Evolutionary conservation across 1,140 invertebrate species (phyloP), one percentile per base, ranked within the genome.

Genomic region (Drosophila subobscura): DNA sequence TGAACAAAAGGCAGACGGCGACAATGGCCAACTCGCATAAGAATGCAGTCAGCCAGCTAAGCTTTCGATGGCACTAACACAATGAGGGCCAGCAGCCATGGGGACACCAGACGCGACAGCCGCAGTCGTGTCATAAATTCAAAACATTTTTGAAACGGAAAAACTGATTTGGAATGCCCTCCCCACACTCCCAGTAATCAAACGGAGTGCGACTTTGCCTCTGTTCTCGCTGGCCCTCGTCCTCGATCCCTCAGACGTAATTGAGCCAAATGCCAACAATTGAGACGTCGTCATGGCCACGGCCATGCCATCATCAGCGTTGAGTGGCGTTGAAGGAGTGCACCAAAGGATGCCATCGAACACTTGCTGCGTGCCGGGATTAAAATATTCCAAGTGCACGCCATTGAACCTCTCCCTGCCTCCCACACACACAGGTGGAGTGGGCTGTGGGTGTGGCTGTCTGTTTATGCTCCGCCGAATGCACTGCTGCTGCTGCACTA

Each of bases 71-170:
- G 29, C 0, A 3, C 2, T 16, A 16, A 12, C 2, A 2, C 7
- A 7, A 33, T 7, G 23, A 41, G 3, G 7, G 16, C 16, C 16
- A 20, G 1, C 16, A 20, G 16, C 16, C 16, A 20, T 20, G 16
- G 16, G 16, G 10, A 2, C 33, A 73, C 55, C 61, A 86, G 83
- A 83, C 73, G 83, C 83, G 75, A 78, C 83, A 64, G 60, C 59
- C 33, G 33, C 10, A 12, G 33, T 37, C 57, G 71, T 55, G 22
- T 75, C 83, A 88, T 88, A 88, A 86, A 86, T 86, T 86, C 66
- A 88, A 83, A 86, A 75, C 78, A 88, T 88, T 88, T 88, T 27
- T 83, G 51, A 72, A 75, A 78, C 37, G 70, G 68, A 55, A 73
- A 72, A 85, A 85, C 81, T 86, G 80, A 85, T 85, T 85, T 86